phyloP scores from a whole-genome alignment of 2,888 invertebrate genomes.

The Cinara cedri region DNA sequence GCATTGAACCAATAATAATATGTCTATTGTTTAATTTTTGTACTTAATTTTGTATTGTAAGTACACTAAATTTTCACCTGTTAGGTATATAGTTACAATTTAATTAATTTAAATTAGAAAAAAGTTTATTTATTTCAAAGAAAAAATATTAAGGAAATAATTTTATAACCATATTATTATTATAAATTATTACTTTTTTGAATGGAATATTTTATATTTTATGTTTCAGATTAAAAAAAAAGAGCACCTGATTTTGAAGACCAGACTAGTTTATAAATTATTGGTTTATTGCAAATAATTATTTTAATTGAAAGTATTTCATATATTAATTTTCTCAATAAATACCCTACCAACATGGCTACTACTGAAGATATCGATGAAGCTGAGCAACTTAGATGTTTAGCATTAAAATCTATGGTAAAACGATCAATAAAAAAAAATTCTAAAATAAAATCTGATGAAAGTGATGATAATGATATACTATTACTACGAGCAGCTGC shows the following conservation, averaged over 20 bases:
- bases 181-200: too few species aligned
- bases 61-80: too few species aligned
- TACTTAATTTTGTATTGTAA: too few species aligned
- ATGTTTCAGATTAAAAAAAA: conserved; percentile 34
- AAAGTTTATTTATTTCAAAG: too few species aligned
- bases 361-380: conserved; percentile 42
- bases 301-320: conserved; percentile 6
- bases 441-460: not conserved
- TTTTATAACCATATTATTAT: too few species aligned
- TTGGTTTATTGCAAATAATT: conserved; percentile 2
- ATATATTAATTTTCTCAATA: too few species aligned
- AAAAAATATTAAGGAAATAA: too few species aligned
- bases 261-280: not conserved
- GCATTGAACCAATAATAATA: too few species aligned
- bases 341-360: not conserved
- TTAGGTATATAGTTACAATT: too few species aligned
- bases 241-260: not conserved
- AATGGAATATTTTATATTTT: not conserved
- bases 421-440: conserved; percentile 11
- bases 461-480: conserved; percentile 40
- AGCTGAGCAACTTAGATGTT: conserved; percentile 43
- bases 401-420: conserved; percentile 49
- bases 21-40: too few species aligned
- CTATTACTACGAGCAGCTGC: conserved; percentile 41
- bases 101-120: too few species aligned